Base-by-base conservation (phyloP, 2,888 invertebrate genomes). In the Eupithecia tripunctaria region DNA sequence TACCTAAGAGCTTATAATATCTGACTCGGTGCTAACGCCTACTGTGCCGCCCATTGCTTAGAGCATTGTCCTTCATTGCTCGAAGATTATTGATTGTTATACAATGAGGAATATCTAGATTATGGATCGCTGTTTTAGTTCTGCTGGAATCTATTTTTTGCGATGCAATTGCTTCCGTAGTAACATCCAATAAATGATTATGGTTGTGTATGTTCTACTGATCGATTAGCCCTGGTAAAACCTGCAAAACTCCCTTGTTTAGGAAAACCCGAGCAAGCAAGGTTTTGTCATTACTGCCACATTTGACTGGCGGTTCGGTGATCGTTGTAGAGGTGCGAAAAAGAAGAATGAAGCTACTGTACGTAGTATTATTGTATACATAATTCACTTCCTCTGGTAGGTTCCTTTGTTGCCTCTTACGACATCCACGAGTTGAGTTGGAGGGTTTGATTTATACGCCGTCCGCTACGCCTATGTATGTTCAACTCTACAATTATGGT, bases 11-110 rank as follows among this genome's bases (percentile, higher is more conserved):
- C 64, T 21, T 12, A 38, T 64, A 38, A 25, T 64, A 38, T 36
- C 41, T 12, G 64, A 38, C 15, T 32, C 36, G 6, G 63, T n/a
- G n/a, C n/a, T 38, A 15, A 43, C 62, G 68, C 68, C 62, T 68
- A 62, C 68, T 59, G 68, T 12, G 59, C 68, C 68, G 59, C 68
- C 59, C 36, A 62, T 68, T 15, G 32, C 36, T 64, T 25, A 41
- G 64, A 38, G 21, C 60, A 29, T 29, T 29, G 60, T 60, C 60
- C 60, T 60, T 60, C 60, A 60, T 56, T 56, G 29, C 8, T 36
- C 29, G 63, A 63, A 63, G 36, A 36, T 36, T 32, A n/a, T n/a
- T 36, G 21, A 29, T 29, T 60, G 29, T 29, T 60, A 29, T 60
- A 60, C 29, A 29, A 60, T 29, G 27, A 60, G 60, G 18, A 6